Evolutionary conservation across 2,797 vertebrate species (phyloP).

Genomic region (Sebastes ruberrimus): DNA sequence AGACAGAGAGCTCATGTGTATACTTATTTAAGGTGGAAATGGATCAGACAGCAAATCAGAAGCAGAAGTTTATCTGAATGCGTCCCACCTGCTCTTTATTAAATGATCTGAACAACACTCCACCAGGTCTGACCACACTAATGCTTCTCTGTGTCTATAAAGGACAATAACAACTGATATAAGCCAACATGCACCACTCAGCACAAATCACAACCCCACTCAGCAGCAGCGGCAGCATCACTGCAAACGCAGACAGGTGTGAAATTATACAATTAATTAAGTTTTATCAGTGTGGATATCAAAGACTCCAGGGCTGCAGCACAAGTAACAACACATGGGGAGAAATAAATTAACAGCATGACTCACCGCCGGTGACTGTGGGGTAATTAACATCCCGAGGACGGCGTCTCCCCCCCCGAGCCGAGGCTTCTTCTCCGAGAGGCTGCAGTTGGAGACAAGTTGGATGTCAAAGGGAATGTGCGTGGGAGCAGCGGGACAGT

Average conservation of each 20-base stretch:
- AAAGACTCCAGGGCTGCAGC: not conserved
- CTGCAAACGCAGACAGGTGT: not conserved
- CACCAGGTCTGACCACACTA: not conserved
- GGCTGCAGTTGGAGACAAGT: constrained; percentile 19
- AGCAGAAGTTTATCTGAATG: not conserved
- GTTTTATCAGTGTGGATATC: constrained; percentile 3
- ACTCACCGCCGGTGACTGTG: constrained; percentile 3
- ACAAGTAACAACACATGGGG: not conserved
- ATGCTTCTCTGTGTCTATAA: not conserved
- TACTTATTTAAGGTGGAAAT: not conserved
- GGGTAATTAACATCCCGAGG: constrained; percentile 31
- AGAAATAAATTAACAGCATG: constrained; percentile 10
- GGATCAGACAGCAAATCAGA: not conserved
- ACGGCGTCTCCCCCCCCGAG: not conserved
- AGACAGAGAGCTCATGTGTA: not conserved
- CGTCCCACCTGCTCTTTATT: not conserved
- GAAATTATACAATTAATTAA: constrained; percentile 12
- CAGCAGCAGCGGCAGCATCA: not conserved
- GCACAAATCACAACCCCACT: not conserved
- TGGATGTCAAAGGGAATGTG: constrained; percentile 24
- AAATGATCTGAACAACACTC: not conserved
- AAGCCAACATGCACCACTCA: not conserved
- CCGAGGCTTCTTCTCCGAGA: not conserved
- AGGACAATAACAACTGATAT: not conserved
- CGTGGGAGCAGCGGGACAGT: constrained; percentile 8